Base-by-base conservation (phyloP, 1,140 invertebrate genomes). In the Leptonema lineaticorne region DNA sequence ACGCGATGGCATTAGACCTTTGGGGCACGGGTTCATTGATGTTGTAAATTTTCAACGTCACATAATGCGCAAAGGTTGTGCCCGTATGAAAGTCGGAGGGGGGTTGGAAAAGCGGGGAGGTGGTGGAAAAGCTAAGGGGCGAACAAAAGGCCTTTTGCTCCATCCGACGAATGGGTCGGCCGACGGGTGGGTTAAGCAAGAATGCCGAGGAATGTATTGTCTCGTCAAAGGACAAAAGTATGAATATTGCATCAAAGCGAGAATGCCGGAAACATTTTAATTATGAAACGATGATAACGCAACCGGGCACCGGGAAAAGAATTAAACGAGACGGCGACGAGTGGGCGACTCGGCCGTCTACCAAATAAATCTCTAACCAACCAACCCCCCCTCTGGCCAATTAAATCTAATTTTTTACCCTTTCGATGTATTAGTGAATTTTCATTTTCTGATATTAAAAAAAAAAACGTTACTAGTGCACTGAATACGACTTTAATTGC, bases 211-310 rank as follows among this genome's bases (percentile, higher is more conserved):
- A 64, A 64, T 64, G 45, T 64, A 64, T 64, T 64, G 62, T 64
- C 62, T 64, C 62, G 62, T 64, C 62, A 64, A 64, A 64, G 62
- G 62, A 64, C 62, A 64, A 64, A 64, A 64, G 62, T 64, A 50
- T 64, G 62, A 41, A 64, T 64, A 64, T 64, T 64, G 62, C 45
- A 64, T 64, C 62, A 64, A 64, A 64, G 62, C 33, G 30, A 46
- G 62, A 64, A 64, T 64, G 62, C 46, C 62, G 37, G 41, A 64
- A 64, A 64, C 62, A 64, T 64, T 64, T 64, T 64, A 64, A 64
- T 64, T 64, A 64, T 64, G 45, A 28, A 64, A 48, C 33, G 14
- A 26, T 37, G 29, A 60, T 37, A 33, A 48, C 24, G 20, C 9
- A 62, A 30, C 33, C 41, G 24, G 5, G 16, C 33, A n/a, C 33